phyloP scores from a whole-genome alignment of 2,888 invertebrate species.

The Pseudococcus longispinus region DNA sequence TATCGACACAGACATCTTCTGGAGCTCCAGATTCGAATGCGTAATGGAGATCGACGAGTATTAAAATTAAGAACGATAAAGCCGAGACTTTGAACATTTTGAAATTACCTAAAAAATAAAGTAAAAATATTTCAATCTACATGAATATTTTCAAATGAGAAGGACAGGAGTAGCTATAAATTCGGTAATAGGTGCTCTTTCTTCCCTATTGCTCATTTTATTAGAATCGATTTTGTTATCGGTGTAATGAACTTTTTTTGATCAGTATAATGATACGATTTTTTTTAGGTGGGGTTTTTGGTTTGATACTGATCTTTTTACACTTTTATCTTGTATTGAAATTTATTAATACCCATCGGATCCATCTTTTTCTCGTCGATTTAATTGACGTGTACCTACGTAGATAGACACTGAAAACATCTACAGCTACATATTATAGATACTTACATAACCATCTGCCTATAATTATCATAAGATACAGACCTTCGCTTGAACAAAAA shows the following conservation, averaged over 20 bases:
- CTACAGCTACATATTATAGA: too few relatives aligned
- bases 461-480: too few relatives aligned
- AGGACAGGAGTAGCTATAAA: not conserved
- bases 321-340: not conserved
- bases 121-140: not conserved
- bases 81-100: constrained; percentile 27
- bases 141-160: not conserved
- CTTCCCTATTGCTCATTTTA: not conserved
- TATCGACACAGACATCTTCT: constrained; percentile 69
- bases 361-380: too few relatives aligned
- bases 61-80: not conserved
- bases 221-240: not conserved
- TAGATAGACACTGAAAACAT: too few relatives aligned
- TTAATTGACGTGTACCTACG: too few relatives aligned
- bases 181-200: not conserved
- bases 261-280: not conserved
- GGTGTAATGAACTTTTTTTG: not conserved
- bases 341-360: not conserved
- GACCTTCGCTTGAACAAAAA: too few relatives aligned
- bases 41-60: not conserved
- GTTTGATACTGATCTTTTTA: not conserved
- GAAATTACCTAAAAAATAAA: not conserved
- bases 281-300: not conserved
- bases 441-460: too few relatives aligned
- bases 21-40: constrained; percentile 69